phyloP scores from a whole-genome alignment of 2,888 invertebrate species.

The Apamea sordens region DNA sequence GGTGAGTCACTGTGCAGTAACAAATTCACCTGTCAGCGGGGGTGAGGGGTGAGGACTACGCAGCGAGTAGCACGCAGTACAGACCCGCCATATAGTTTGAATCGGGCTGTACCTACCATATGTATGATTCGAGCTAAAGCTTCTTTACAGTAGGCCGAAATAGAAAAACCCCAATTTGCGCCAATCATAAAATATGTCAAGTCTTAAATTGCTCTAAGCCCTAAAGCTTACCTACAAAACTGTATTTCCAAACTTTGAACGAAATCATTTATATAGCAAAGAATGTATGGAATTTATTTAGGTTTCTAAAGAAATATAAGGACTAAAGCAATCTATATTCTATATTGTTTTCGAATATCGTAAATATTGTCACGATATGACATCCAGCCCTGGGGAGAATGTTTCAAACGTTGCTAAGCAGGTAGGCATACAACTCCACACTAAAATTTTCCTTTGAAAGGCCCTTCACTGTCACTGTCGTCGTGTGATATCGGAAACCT shows the following conservation, averaged over 20 bases:
- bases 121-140: neutral
- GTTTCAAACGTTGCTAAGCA: constrained; percentile 36
- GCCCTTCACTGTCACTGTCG: constrained; percentile 29
- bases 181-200: neutral
- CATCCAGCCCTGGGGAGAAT: constrained; percentile 39
- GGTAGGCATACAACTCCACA: constrained; percentile 57
- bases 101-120: neutral
- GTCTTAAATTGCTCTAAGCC: neutral
- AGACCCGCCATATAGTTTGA: no score
- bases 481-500: constrained; percentile 63
- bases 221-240: neutral
- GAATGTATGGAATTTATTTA: neutral
- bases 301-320: neutral
- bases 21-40: no score
- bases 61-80: no score
- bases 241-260: neutral
- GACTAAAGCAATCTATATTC: constrained; percentile 2
- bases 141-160: no score
- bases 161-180: neutral
- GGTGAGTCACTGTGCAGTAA: no score
- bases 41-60: no score
- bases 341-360: constrained; percentile 25
- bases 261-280: neutral
- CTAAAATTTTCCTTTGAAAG: constrained; percentile 54
- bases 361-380: constrained; percentile 44